Conservation (phyloP, 1,140 invertebrate genomes). For the Pseudomyrmex flavicornis region DNA sequence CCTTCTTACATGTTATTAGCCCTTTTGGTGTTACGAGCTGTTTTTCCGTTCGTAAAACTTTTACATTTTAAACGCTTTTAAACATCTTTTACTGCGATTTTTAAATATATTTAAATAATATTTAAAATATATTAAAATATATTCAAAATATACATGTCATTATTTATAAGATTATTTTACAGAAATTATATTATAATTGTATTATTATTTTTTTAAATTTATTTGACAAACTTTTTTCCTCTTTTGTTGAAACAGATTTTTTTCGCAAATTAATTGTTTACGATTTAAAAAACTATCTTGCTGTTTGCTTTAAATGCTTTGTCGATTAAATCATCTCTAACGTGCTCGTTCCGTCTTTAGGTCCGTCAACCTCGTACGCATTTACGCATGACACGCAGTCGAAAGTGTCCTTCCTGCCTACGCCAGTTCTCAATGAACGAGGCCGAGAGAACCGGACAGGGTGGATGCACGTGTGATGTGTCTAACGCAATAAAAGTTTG, state of each 20-base stretch:
- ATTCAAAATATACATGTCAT: too few relatives aligned
- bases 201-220: neutral
- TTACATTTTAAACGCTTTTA: too few relatives aligned
- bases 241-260: neutral
- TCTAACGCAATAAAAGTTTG: conserved; percentile 81
- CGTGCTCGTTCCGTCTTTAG: neutral
- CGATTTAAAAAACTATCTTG: neutral
- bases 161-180: neutral
- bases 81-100: too few relatives aligned
- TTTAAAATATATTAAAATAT: neutral
- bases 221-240: neutral
- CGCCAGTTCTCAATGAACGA: conserved; percentile 61
- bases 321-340: neutral
- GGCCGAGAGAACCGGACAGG: neutral
- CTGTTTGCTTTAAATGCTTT: neutral
- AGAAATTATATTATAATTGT: neutral
- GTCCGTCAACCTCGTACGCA: conserved; percentile 21
- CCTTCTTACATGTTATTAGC: neutral
- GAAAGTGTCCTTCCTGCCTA: conserved; percentile 61
- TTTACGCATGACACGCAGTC: conserved; percentile 6
- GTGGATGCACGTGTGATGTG: conserved; percentile 71
- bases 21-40: neutral
- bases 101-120: neutral
- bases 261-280: neutral
- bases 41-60: neutral